Evolutionary conservation across 2,797 vertebrate species (phyloP), one percentile per base, ranked within the genome.

Genomic region (Acropternis orthonyx): DNA sequence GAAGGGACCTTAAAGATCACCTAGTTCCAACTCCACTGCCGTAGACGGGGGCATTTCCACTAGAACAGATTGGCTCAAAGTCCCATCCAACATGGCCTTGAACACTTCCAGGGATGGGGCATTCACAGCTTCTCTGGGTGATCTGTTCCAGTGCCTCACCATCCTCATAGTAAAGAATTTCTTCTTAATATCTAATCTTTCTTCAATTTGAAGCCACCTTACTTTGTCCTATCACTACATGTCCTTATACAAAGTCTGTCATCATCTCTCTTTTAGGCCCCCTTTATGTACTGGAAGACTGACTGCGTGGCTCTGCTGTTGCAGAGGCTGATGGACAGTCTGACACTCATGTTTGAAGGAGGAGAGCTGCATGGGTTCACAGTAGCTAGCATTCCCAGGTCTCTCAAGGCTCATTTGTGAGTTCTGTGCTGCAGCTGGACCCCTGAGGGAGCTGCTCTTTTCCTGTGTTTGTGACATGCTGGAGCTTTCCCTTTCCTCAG

Each of bases 401-500:
- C 48, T 51, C 63, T 65, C 44, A 52, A 90, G 69, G 27, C 41
- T 67, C 1, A 1, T 34, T 46, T 0, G 0, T 0, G 0, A 95
- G 67, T 30, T 93, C 32, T 85, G 55, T 59, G 66, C 61, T 84
- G 83, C 85, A 95, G 88, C 85, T 87, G 88, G 63, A 74, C 12
- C 66, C 59, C 77, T 59, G 9, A 49, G 43, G 83, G 76, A 93
- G 28, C 19, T 76, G 55, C 46, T 77, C 73, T 85, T 68, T 1
- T 36, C 72, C 85, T 72, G 59, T 78, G 36, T 69, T 75, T 78
- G 54, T 92, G 73, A 92, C 92, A 92, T 59, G 44, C 77, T 69
- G 71, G 27, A 96, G 89, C 61, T 61, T 88, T 13, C n/a, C 49
- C 76, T 34, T 75, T 88, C 32, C 36, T 54, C 41, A 51, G 17